A percentile compares a stretch with the other conserved stretches of the same genome.
Conservation (phyloP, 2,888 invertebrate species). For the Callosobruchus maculatus region DNA sequence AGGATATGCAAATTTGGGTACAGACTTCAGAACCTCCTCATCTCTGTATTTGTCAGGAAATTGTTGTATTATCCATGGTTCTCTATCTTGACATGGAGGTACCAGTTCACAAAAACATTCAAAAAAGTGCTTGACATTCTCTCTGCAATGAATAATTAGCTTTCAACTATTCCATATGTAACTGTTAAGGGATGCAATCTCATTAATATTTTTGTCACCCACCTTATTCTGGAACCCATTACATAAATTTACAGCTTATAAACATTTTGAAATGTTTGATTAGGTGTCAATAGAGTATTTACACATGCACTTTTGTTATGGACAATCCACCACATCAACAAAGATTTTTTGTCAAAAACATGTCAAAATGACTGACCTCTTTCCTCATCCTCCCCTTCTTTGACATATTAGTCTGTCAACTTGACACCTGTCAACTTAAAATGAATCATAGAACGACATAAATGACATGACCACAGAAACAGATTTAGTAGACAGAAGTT, state of each 20-base stretch:
- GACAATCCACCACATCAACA: background rate
- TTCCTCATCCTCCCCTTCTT: background rate
- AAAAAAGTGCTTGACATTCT: conserved; percentile 73
- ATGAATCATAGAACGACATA: background rate
- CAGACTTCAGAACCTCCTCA: conserved; percentile 78
- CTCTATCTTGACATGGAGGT: conserved; percentile 60
- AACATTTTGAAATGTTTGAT: background rate
- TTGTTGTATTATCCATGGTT: conserved; percentile 74
- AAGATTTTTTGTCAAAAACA: background rate
- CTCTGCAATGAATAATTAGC: conserved; percentile 53
- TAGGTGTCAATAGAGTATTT: background rate
- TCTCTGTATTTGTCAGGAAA: conserved; percentile 82
- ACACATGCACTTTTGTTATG: background rate
- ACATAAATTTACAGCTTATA: background rate
- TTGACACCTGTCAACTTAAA: too few species aligned
- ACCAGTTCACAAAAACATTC: conserved; percentile 83
- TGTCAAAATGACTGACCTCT: background rate
- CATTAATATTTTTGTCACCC: background rate
- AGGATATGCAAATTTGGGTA: conserved; percentile 90
- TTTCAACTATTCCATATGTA: background rate
- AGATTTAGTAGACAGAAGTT: too few species aligned
- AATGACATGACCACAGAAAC: too few species aligned
- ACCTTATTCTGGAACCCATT: conserved; percentile 12
- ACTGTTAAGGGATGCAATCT: background rate
- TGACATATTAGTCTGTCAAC: background rate